Conservation (phyloP, 2,797 vertebrate genomes). For the Malacoraja senta region DNA sequence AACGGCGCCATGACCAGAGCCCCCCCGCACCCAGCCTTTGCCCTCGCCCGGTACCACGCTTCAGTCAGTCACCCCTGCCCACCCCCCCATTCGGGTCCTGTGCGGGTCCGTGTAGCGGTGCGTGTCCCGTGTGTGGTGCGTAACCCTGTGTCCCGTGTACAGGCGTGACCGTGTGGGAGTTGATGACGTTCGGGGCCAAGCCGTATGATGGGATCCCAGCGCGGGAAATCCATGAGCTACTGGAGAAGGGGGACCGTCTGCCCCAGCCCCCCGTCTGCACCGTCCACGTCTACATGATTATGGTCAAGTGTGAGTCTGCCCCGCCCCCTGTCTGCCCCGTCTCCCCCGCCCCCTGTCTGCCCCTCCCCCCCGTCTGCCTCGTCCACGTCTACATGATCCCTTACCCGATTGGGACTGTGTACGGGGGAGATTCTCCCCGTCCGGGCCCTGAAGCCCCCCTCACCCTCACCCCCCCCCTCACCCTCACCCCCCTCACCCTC, state of each 20-base stretch:
- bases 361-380: too few species aligned
- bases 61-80: too few species aligned
- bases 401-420: neutral
- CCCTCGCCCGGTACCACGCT: too few species aligned
- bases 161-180: constrained; percentile 95
- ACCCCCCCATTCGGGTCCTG: too few species aligned
- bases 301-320: constrained; percentile 86
- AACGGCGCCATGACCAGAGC: too few species aligned
- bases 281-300: constrained; percentile 96
- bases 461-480: accelerated
- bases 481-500: too few species aligned
- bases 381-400: too few species aligned
- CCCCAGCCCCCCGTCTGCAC: constrained; percentile 90
- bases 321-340: too few species aligned
- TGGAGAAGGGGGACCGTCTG: constrained; percentile 85
- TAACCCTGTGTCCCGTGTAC: neutral
- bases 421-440: neutral
- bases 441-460: too few species aligned
- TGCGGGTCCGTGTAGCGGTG: too few species aligned
- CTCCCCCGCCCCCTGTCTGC: too few species aligned
- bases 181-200: constrained; percentile 95
- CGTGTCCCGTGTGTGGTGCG: neutral
- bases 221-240: constrained; percentile 81
- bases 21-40: too few species aligned
- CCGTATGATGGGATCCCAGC: constrained; percentile 91